Conservation (phyloP, 2,888 invertebrate species). For the Drosophila macrospina region DNA sequence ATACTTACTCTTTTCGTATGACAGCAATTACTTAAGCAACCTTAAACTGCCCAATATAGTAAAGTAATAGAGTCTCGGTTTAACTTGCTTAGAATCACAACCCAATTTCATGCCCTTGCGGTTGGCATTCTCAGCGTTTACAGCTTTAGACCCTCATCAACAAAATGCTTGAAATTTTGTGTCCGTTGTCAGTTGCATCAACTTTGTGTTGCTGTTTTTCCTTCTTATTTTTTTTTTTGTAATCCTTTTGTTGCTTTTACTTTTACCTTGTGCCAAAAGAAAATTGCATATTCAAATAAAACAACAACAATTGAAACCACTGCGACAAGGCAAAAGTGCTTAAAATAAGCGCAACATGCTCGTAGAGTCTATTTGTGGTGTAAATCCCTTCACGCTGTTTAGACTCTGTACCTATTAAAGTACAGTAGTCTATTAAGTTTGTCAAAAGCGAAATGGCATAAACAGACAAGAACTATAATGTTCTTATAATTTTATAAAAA, state of each 20-base stretch:
- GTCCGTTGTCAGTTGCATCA: slow-evolving; percentile 50
- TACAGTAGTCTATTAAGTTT: no score
- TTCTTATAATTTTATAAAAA: no score
- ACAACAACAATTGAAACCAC: slow-evolving; percentile 16
- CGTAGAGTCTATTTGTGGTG: slow-evolving; percentile 36
- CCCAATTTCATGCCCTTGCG: slow-evolving; percentile 7
- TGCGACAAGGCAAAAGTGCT: slow-evolving; percentile 14
- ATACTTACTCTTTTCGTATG: neutral
- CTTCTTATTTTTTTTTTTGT: neutral
- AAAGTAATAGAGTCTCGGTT: neutral
- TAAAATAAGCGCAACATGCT: slow-evolving; percentile 22
- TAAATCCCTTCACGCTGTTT: slow-evolving; percentile 22
- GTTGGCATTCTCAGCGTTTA: slow-evolving; percentile 1
- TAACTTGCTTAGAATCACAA: neutral
- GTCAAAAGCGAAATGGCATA: no score
- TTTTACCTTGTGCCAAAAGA: slow-evolving; percentile 1
- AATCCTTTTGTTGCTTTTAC: slow-evolving; percentile 8
- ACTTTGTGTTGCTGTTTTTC: slow-evolving; percentile 8
- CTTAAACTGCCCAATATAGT: neutral
- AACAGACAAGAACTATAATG: no score
- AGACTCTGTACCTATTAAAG: neutral
- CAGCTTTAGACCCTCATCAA: slow-evolving; percentile 38
- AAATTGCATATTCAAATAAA: slow-evolving; percentile 43
- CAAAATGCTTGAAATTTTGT: no score
- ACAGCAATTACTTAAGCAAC: neutral